These are phyloP conservation scores for Macroteleia sp. DNA, from an alignment of 2,888 invertebrate species.

Conservation along the genomic window DNA sequence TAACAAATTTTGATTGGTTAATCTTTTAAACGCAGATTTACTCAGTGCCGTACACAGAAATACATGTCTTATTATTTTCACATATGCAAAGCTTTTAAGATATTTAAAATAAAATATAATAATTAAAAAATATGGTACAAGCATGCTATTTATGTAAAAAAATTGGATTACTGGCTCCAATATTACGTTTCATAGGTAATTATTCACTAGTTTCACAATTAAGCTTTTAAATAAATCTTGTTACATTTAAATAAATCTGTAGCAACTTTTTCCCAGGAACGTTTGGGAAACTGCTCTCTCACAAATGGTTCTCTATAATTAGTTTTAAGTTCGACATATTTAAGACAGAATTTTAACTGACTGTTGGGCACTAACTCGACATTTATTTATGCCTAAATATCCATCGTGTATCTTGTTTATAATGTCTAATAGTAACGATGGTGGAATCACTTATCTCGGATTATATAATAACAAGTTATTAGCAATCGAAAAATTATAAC, in stretches of 20 bases:
- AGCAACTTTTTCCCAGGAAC: constrained; percentile 4
- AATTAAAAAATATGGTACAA: no score
- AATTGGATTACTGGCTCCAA: no score
- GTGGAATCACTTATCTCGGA: background rate
- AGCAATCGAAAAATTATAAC: background rate
- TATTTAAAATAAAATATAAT: no score
- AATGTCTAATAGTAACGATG: background rate
- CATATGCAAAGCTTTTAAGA: no score
- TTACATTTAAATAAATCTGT: constrained; percentile 9
- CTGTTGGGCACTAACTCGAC: background rate
- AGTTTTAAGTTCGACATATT: background rate
- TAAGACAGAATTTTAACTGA: constrained; percentile 3
- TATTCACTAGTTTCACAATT: no score
- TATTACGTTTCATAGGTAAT: no score
- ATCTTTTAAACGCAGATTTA: no score
- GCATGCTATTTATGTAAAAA: no score
- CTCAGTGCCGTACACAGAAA: no score
- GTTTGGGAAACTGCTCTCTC: background rate
- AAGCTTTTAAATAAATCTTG: no score
- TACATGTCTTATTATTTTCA: no score
- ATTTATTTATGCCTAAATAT: background rate
- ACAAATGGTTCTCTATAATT: background rate
- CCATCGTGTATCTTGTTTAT: constrained; percentile 1
- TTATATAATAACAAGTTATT: background rate
- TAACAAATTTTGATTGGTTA: no score